Base-by-base conservation (phyloP, 2,797 vertebrate species). In the Apogon talboti region DNA sequence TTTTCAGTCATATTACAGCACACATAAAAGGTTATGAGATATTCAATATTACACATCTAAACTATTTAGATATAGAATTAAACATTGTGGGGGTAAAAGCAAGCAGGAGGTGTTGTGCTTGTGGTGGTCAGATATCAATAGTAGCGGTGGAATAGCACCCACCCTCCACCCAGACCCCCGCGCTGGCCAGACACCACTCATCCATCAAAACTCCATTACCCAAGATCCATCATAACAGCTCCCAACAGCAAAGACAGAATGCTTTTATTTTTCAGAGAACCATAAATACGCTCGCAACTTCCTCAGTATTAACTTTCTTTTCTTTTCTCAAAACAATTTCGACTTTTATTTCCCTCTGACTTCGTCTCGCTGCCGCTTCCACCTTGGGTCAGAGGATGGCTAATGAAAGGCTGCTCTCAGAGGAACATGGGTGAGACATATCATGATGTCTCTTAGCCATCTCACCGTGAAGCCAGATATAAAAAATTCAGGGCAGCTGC, bases 161-260 rank as follows among this genome's bases (percentile, higher is more conserved):
- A 30, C 50, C 73, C 75, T 82, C 70, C 60, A 62, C 59, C 58
- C 64, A 70, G 63, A 79, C 71, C 75, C 54, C 19, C 10, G 67
- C 58, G 44, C 46, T 4, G 11, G 48, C 71, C 73, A 56, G 77
- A 83, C 73, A 55, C 44, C 11, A 1, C 57, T 58, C 83, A 87
- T 92, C 83, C 83, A 90, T 93, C 91, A 92, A 85, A 90, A 92
- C 87, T 91, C 86, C 86, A 90, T 91, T 90, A 91, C 83, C 85
- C 87, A 89, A 76, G 78, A 90, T 92, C 83, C 90, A 90, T 92
- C 89, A 90, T 72, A 80, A 81, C 81, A 60, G 69, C 71, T 76
- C 82, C 80, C 77, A 74, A 71, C 70, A 77, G 76, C 73, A 56
- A 74, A 64, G 62, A 54, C 48, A 12, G 38, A 64, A 61, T 33